Conservation (phyloP, 53 echinoderm and acorn worm genomes). For the Luidia sarsii region DNA sequence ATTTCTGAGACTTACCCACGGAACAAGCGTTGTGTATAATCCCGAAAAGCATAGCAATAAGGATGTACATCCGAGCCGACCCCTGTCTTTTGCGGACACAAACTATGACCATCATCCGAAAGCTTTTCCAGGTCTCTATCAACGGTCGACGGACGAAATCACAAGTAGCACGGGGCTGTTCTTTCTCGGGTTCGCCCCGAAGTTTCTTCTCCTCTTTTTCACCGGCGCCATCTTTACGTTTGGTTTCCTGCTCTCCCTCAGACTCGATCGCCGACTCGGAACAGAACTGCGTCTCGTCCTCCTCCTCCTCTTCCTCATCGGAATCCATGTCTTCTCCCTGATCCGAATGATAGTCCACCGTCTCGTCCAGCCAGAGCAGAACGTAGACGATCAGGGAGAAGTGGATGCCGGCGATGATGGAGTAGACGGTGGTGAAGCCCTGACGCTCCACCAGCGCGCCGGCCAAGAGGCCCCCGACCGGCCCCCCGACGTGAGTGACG, state of each 20-base stretch:
- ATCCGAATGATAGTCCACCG: conserved; percentile 5
- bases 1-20: conserved; percentile 60
- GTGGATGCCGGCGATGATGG: conserved; percentile 48
- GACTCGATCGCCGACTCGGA: conserved; percentile 17
- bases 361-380: conserved; percentile 62
- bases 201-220: neutral
- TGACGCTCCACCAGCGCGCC: conserved; percentile 43
- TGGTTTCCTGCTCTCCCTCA: neutral
- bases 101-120: conserved; percentile 50
- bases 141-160: neutral
- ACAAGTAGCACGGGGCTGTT: no score
- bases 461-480: conserved; percentile 49
- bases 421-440: conserved; percentile 67
- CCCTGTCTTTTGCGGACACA: conserved; percentile 62
- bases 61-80: conserved; percentile 65
- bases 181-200: no score
- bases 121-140: conserved; percentile 21
- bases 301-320: neutral
- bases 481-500: conserved; percentile 67
- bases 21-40: conserved; percentile 65
- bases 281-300: neutral
- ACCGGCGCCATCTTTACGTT: neutral
- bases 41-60: conserved; percentile 55
- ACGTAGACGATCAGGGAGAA: conserved; percentile 61
- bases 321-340: neutral